Conservation (phyloP, 2,797 vertebrate genomes). For the Cuniculus paca region DNA sequence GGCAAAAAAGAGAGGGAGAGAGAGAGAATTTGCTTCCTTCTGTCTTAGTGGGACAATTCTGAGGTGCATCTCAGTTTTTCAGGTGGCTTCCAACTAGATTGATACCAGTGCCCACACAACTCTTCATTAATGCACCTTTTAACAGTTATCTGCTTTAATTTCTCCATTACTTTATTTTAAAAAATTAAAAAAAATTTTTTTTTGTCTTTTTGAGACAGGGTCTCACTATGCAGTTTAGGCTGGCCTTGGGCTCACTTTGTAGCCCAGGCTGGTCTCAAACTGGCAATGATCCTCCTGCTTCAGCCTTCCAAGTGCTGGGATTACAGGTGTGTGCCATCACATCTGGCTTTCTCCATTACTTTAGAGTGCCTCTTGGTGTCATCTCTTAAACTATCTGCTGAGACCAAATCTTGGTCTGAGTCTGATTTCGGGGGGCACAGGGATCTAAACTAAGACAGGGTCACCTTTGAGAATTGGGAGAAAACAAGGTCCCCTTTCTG, state of each 20-base stretch:
- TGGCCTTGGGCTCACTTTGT: no score
- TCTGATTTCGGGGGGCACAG: background rate
- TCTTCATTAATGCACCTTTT: background rate
- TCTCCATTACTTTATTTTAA: background rate
- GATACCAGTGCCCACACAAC: background rate
- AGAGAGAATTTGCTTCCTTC: background rate
- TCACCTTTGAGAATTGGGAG: slow-evolving; percentile 14
- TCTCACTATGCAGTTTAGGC: no score
- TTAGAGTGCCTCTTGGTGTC: background rate
- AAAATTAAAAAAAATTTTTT: no score
- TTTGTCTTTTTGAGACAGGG: no score
- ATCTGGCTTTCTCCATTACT: background rate
- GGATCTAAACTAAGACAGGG: background rate
- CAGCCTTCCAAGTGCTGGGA: no score
- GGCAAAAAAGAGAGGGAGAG: no score
- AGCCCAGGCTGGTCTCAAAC: no score
- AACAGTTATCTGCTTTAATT: background rate
- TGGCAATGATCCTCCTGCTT: no score
- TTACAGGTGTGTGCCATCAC: no score
- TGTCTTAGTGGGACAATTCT: background rate
- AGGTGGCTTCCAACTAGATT: background rate
- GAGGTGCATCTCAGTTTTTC: background rate
- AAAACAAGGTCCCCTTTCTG: background rate
- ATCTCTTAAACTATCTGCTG: background rate
- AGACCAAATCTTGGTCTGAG: background rate